A percentile compares a stretch with the other conserved stretches of the same genome.
phyloP scores from a whole-genome alignment of 2,888 invertebrate genomes.

The Agriopis marginaria region DNA sequence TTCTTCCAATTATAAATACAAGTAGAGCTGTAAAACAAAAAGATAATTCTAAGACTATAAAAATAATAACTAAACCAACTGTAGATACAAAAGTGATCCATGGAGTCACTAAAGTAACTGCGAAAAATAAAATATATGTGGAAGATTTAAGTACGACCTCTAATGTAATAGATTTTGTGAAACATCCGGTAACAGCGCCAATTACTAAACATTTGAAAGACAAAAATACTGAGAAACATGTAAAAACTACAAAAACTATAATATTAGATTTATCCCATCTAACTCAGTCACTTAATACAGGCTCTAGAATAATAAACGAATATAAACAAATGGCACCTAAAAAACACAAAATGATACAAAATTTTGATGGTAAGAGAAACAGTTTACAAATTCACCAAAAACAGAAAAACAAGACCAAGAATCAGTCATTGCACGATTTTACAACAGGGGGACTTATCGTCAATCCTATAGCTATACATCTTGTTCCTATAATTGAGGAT shows the following conservation, averaged over 20 bases:
- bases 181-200: background rate
- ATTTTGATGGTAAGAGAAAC: background rate
- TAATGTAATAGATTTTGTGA: background rate
- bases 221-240: background rate
- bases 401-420: background rate
- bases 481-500: slow-evolving; percentile 3
- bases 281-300: background rate
- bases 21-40: background rate
- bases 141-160: background rate
- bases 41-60: background rate
- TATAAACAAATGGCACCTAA: background rate
- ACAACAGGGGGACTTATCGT: background rate
- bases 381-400: background rate
- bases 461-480: background rate
- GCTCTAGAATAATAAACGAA: background rate
- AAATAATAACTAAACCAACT: background rate
- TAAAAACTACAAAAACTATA: background rate
- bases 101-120: background rate
- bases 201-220: background rate
- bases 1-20: background rate
- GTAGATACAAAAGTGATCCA: background rate
- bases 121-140: background rate
- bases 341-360: background rate
- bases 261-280: background rate
- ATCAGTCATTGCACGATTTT: background rate